A percentile compares a stretch with the other conserved stretches of the same genome.
Conservation (phyloP, 2,888 invertebrate genomes). For the Sericinus montela region DNA sequence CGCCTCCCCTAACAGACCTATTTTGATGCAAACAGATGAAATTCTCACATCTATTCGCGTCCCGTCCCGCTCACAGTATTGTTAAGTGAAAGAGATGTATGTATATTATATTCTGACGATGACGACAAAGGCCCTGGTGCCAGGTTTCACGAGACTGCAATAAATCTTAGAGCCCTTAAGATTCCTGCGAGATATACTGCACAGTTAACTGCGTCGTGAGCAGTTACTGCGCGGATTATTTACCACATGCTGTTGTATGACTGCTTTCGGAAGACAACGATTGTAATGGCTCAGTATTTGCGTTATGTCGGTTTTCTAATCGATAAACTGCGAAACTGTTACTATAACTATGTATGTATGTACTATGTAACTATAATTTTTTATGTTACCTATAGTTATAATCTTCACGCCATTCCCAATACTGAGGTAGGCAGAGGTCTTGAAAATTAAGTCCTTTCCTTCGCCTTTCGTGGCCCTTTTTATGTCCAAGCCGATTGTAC, state of each 20-base stretch:
- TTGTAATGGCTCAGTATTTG: conserved; percentile 4
- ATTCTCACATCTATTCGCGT: conserved; percentile 26
- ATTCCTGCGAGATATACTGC: conserved; percentile 28
- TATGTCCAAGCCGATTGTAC: too few species aligned
- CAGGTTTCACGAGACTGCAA: conserved; percentile 34
- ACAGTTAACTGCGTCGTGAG: conserved; percentile 34
- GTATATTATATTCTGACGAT: conserved; percentile 13
- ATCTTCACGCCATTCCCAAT: too few species aligned
- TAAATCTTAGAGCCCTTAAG: conserved; percentile 52
- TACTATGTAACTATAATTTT: too few species aligned
- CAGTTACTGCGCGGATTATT: conserved; percentile 22
- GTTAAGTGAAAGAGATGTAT: conserved; percentile 23
- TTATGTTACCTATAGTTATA: too few species aligned
- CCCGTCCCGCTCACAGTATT: conserved; percentile 25
- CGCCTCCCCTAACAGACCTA: conserved; percentile 41
- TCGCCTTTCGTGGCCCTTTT: too few species aligned
- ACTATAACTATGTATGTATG: too few species aligned
- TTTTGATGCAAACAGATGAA: conserved; percentile 34
- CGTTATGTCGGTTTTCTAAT: too few species aligned
- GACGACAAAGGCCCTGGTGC: conserved; percentile 21
- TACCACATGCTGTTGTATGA: conserved; percentile 42
- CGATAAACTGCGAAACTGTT: too few species aligned
- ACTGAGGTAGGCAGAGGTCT: too few species aligned
- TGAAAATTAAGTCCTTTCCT: too few species aligned
- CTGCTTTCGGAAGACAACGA: neutral